Conservation (phyloP, 2,113 vertebrate species). For the Oriolus oriolus region DNA sequence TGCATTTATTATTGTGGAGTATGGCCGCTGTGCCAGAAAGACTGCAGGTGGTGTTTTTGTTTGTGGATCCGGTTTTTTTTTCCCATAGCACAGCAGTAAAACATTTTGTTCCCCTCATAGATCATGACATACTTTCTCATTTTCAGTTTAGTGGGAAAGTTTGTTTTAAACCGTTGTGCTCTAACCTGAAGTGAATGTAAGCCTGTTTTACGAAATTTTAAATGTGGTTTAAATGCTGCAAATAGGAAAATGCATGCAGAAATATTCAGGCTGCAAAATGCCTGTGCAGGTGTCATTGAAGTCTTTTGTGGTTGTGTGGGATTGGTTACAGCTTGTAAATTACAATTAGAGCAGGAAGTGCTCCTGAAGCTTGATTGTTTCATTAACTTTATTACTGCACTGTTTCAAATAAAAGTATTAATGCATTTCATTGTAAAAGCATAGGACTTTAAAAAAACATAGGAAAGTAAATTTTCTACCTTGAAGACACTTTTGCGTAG, state of each 20-base stretch:
- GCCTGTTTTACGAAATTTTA: background rate
- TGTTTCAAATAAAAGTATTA: background rate
- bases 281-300: background rate
- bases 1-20: background rate
- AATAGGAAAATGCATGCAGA: background rate
- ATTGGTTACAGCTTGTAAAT: background rate
- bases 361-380: background rate
- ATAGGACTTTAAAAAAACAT: constrained; percentile 14
- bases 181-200: background rate
- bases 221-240: background rate
- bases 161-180: background rate
- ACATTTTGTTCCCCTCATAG: background rate
- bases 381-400: background rate
- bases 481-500: background rate
- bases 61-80: background rate
- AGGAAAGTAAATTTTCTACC: background rate
- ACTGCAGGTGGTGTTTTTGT: background rate
- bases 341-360: background rate
- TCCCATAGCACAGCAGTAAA: background rate
- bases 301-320: background rate
- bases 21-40: background rate
- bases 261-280: background rate
- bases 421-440: constrained; percentile 7
- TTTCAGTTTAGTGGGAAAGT: background rate
- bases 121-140: background rate